These are phyloP conservation scores for Hypothenemus hampei DNA, from an alignment of 1,140 invertebrate species.

Conservation along the genomic window DNA sequence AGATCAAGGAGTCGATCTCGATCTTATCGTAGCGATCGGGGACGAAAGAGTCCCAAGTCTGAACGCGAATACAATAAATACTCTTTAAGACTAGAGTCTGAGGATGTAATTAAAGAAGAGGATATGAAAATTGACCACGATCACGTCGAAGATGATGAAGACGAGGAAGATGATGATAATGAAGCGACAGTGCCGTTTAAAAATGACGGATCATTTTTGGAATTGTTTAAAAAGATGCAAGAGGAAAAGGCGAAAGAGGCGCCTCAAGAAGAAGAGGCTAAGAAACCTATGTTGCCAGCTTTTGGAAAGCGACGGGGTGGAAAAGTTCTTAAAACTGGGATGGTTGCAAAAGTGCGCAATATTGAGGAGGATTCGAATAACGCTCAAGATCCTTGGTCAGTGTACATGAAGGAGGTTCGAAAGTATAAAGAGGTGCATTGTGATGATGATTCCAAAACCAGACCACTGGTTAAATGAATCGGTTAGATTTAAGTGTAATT, in stretches of 20 bases:
- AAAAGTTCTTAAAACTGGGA: constrained; percentile 79
- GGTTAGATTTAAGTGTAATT: not conserved
- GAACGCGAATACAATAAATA: constrained; percentile 24
- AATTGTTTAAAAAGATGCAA: constrained; percentile 87
- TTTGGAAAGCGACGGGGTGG: constrained; percentile 82
- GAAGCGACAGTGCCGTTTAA: constrained; percentile 61
- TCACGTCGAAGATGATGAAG: constrained; percentile 34
- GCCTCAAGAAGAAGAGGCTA: constrained; percentile 17
- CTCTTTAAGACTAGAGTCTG: constrained; percentile 11
- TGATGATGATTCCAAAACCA: constrained; percentile 85
- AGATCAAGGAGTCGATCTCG: constrained; percentile 38
- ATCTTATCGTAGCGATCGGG: constrained; percentile 36
- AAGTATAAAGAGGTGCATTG: constrained; percentile 87
- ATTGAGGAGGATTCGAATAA: constrained; percentile 57
- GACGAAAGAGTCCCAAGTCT: constrained; percentile 30
- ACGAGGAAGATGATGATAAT: constrained; percentile 34
- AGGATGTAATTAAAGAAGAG: constrained; percentile 18
- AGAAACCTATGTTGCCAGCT: constrained; percentile 55
- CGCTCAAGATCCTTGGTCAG: constrained; percentile 83
- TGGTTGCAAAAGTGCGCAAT: constrained; percentile 78
- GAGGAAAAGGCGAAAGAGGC: constrained; percentile 46
- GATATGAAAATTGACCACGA: constrained; percentile 39
- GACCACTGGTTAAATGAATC: constrained; percentile 79
- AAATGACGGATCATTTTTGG: constrained; percentile 84
- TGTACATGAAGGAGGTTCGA: constrained; percentile 89